Base-by-base conservation (phyloP, 2,113 vertebrate species). In the Penelope pileata region DNA sequence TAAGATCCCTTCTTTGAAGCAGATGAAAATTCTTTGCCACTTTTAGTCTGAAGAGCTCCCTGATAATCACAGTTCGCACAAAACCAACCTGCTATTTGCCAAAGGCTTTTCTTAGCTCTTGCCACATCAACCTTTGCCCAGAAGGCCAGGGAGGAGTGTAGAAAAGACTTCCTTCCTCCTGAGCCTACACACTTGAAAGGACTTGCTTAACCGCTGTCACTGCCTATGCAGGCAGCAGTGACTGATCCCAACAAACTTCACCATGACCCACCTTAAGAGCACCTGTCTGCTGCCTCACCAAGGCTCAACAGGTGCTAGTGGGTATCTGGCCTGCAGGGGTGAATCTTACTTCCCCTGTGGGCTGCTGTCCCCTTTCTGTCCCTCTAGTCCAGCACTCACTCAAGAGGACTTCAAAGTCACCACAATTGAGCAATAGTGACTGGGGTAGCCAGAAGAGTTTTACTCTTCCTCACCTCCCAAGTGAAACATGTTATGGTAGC, bases 391-490 rank as follows among this genome's bases (percentile, higher is more conserved):
- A 15, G 9, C 32, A 45, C 45, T 47, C 42, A 23, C 23, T 32
- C 32, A 59, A 45, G 67, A 51, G 9, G 36, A 30, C 47, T 42
- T 54, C 58, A 72, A 29, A 42, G 22, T 60, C 10, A 6, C 48
- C 16, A 62, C 29, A 48, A 83, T 30, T 3, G 6, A 63, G 72
- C 13, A 53, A 53, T 12, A 34, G 10, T 4, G 24, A 16, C 17
- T 84, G 30, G 6, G 16, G 12, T 14, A 78, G 45, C 17, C 48
- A 18, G 12, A 64, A 69, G 50, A 67, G 30, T 64, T 66, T n/a
- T 38, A 10, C 21, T 21, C 2, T 6, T 13, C 23, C 14, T 7
- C 2, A 1, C 22, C 3, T 26, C 30, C 34, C 43, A 43, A 54
- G 32, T 36, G 16, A 16, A 86, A 69, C 8, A 21, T 27, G 5